Base-by-base conservation (phyloP, 2,797 vertebrate genomes). In the Rhinichthys osculus region DNA sequence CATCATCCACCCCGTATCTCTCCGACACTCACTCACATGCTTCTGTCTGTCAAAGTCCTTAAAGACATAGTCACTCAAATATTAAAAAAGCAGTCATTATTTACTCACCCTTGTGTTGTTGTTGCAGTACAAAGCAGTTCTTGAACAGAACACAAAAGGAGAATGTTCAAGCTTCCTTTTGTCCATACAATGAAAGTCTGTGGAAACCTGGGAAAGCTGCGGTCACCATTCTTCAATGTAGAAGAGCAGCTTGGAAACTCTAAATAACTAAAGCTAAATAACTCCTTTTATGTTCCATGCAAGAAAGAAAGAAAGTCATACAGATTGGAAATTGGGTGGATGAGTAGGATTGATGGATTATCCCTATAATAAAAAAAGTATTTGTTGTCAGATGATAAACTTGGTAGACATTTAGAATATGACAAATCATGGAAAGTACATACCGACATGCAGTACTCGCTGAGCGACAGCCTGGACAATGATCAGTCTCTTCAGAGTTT, bases 31-130 rank as follows among this genome's bases (percentile, higher is more conserved):
- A 59, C 73, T 57, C 23, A 17, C 73, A 78, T 38, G 72, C 86
- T 27, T n/a, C 67, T 76, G 69, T 79, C 93, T 91, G 93, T 94
- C 93, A 89, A 94, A 94, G 93, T 95, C 94, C 92, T 94, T 95
- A 92, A 77, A 77, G 76, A 78, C 52, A 38, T 59, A 59, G 35
- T 78, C 35, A 59, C 13, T n/a, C 52, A 78, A 54, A 54, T 69
- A 79, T 64, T 64, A 4, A 19, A 80, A 47, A 67, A 50, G 5
- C 27, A 67, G 19, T 50, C 54, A n/a, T 67, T 80, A 66, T 80
- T 66, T 42, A 78, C 54, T 62, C 54, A 11, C 14, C 38, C 54
- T 62, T 38, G 27, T 59, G 76, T n/a, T 5, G 4, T n/a, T 54
- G 47, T n/a, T 38, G 2, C 6, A 57, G 33, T 42, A 59, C 23